phyloP scores from a whole-genome alignment of 2,113 vertebrate species.

The Forbesichthys agassizii region DNA sequence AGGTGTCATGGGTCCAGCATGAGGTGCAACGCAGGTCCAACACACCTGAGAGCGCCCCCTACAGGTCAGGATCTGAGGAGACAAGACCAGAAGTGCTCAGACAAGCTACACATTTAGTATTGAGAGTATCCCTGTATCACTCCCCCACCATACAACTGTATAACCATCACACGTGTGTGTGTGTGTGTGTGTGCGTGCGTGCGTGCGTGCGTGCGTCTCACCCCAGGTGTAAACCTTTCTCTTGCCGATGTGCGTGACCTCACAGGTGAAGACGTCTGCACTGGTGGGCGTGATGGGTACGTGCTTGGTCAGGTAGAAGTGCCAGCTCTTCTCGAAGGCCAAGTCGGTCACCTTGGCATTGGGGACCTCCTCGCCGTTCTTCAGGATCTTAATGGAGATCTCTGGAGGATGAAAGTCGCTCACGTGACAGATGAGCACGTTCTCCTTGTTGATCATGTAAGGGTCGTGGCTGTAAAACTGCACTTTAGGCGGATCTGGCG shows the following conservation, averaged over 20 bases:
- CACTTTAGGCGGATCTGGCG: constrained; percentile 59
- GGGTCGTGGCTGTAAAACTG: constrained; percentile 78
- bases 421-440: constrained; percentile 80
- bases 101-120: too few relatives aligned
- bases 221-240: constrained; percentile 41
- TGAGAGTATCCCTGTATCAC: too few relatives aligned
- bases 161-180: too few relatives aligned
- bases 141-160: too few relatives aligned
- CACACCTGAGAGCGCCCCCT: too few relatives aligned
- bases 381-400: constrained; percentile 70
- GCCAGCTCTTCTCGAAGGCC: constrained; percentile 81
- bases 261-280: constrained; percentile 15
- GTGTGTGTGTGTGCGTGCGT: too few relatives aligned
- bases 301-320: constrained; percentile 76
- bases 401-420: constrained; percentile 79
- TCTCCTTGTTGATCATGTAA: neutral
- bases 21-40: too few relatives aligned
- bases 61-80: too few relatives aligned
- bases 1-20: too few relatives aligned
- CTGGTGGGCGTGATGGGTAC: constrained; percentile 39
- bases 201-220: constrained; percentile 34
- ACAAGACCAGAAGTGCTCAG: too few relatives aligned
- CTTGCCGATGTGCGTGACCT: constrained; percentile 17
- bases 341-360: constrained; percentile 53
- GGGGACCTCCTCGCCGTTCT: constrained; percentile 8